Conservation (phyloP, 2,113 vertebrate genomes). For the Amazona vittata region DNA sequence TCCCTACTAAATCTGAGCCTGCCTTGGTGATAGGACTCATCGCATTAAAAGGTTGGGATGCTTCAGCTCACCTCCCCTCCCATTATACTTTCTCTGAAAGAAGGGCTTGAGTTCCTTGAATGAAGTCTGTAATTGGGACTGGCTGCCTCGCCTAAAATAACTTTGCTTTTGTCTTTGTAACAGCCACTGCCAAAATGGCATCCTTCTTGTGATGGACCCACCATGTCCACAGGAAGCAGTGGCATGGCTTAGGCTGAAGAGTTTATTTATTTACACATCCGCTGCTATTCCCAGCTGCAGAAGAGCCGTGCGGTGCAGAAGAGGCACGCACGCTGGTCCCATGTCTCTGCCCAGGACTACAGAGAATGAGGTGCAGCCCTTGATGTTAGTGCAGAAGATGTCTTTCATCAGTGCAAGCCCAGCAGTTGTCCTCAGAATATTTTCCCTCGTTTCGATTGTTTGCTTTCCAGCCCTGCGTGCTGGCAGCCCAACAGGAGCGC, state of each 20-base stretch:
- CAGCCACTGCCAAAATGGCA: not conserved
- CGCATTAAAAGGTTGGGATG: not conserved
- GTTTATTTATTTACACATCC: not conserved
- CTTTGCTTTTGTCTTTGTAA: not conserved
- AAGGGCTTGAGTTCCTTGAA: not conserved
- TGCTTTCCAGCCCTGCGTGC: not conserved
- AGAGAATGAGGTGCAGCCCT: not conserved
- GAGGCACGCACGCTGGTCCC: not conserved
- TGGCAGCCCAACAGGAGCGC: not conserved
- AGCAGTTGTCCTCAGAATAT: not conserved
- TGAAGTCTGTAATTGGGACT: not conserved
- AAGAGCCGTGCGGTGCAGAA: not conserved
- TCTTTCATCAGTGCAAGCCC: not conserved
- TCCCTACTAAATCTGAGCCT: not conserved
- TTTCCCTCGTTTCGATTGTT: not conserved
- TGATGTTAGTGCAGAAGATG: not conserved
- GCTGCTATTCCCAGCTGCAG: not conserved
- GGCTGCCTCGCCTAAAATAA: not conserved
- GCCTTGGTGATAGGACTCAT: not conserved
- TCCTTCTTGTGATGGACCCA: not conserved
- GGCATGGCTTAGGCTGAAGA: not conserved
- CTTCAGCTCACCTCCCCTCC: not conserved
- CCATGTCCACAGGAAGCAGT: not conserved
- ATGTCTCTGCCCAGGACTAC: accelerated
- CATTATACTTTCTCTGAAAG: not conserved